Base-by-base conservation (phyloP, 2,888 invertebrate genomes). In the Troides helena region DNA sequence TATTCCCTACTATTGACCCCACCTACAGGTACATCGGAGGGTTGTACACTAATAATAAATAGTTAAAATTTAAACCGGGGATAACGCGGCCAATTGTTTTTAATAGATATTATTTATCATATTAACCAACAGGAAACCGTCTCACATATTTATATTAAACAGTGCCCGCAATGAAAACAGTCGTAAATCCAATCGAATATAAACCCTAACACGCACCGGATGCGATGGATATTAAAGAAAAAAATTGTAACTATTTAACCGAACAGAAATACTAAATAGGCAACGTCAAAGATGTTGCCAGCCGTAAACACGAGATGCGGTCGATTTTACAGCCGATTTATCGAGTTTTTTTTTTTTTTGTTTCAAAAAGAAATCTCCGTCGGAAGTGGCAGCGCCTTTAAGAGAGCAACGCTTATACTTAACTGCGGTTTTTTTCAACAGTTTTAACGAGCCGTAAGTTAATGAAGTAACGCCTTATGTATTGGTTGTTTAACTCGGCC, bases 101-200 rank as follows among this genome's bases (percentile, higher is more conserved):
- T 85, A 83, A 81, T 82, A 86, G 87, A 89, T 85, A 87, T 88
- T 83, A 86, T 88, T 85, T 85, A 79, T 85, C 84, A 84, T 87
- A 86, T 81, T 83, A 88, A 85, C 86, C 80, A 86, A 88, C 92
- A 90, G 92, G 92, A 92, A 90, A 87, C 90, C 77, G 81, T 78
- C 82, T 78, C 80, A 81, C 83, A 80, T 90, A 91, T 92, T 90
- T 91, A 91, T 89, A 90, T 88, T 81, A 89, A 90, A 91, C 90
- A 88, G 86, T 87, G 82, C 83, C 83, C 85, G 89, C 90, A 89
- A 85, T 87, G 89, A 90, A 89, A 91, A 91, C 91, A 90, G 89
- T 88, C 92, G 86, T 92, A 92, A 92, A 92, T 92, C 77, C 86
- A 86, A 89, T 90, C 87, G 82, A 88, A 90, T 90, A 83, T 89